Evolutionary conservation across 2,113 vertebrate species (phyloP).

Genomic region (Psophia crepitans): DNA sequence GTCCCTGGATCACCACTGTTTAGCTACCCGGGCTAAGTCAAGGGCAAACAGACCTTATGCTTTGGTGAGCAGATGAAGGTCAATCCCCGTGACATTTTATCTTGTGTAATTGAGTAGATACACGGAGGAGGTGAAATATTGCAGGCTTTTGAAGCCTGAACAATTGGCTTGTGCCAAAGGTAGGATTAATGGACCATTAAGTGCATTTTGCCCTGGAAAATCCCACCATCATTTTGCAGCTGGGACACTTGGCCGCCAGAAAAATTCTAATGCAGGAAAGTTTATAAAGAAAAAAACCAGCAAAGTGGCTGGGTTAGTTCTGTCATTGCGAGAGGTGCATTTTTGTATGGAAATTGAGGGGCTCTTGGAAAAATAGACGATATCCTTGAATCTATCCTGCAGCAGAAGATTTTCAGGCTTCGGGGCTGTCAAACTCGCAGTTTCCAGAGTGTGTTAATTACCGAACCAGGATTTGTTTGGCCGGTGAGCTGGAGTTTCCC

Average conservation of each 20-base stretch:
- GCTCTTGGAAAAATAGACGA: neutral
- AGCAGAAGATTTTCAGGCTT: neutral
- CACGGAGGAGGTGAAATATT: neutral
- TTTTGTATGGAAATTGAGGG: neutral
- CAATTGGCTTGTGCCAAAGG: neutral
- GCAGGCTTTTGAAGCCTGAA: slow-evolving; percentile 1
- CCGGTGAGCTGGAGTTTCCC: neutral
- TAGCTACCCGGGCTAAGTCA: neutral
- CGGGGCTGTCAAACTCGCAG: neutral
- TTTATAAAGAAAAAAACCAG: neutral
- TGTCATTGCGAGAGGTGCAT: neutral
- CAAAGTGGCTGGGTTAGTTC: neutral
- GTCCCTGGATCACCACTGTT: neutral
- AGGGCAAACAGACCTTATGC: neutral
- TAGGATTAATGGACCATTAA: slow-evolving; percentile 31
- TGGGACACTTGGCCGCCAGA: neutral
- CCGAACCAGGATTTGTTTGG: neutral
- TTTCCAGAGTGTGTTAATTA: neutral
- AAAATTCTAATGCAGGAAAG: neutral
- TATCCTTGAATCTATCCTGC: neutral
- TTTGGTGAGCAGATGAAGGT: slow-evolving; percentile 26
- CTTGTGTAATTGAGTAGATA: slow-evolving; percentile 18
- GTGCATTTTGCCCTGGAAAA: slow-evolving; percentile 41
- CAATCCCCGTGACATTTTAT: neutral
- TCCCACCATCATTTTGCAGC: neutral